Percentiles rank a stretch among this genome's conserved stretches.
These are phyloP conservation scores for Brachyistius frenatus DNA, from an alignment of 2,113 vertebrate genomes.

Conservation along the genomic window DNA sequence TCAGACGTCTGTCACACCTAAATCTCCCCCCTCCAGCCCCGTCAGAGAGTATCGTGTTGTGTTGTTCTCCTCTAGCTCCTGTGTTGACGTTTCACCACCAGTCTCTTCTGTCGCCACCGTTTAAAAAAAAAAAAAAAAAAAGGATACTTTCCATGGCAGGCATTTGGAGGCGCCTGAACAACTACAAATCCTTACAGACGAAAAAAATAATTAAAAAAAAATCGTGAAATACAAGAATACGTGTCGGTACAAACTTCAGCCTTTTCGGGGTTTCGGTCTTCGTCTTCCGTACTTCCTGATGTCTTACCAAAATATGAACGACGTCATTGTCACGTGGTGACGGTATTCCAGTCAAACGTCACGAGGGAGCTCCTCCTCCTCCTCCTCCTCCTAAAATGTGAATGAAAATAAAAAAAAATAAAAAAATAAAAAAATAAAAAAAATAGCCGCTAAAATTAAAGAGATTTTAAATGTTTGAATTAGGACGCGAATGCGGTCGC, in stretches of 20 bases:
- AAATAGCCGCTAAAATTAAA: slow-evolving; percentile 4
- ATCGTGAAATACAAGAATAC: background rate
- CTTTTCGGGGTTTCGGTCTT: slow-evolving; percentile 50
- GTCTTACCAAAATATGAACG: slow-evolving; percentile 71
- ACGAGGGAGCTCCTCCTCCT: slow-evolving; percentile 20
- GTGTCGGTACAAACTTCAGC: slow-evolving; percentile 38
- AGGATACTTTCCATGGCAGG: slow-evolving; percentile 89
- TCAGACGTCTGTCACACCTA: background rate
- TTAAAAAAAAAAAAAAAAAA: slow-evolving; percentile 66
- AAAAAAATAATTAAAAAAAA: no score
- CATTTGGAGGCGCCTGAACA: slow-evolving; percentile 56
- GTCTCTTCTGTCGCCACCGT: background rate
- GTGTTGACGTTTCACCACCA: slow-evolving; percentile 10
- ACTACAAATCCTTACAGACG: background rate
- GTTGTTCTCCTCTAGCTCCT: background rate
- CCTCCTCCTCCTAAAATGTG: slow-evolving; percentile 18
- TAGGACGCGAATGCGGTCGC: background rate
- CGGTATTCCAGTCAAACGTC: slow-evolving; percentile 68
- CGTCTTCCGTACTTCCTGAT: slow-evolving; percentile 79
- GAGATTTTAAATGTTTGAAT: background rate
- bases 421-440: slow-evolving; percentile 5
- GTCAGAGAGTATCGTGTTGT: slow-evolving; percentile 6
- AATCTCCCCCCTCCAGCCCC: background rate
- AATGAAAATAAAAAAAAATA: slow-evolving; percentile 43
- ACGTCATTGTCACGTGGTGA: slow-evolving; percentile 79